These are phyloP conservation scores for Thereva nobilitata DNA, from an alignment of 2,888 invertebrate species.

Conservation along the genomic window DNA sequence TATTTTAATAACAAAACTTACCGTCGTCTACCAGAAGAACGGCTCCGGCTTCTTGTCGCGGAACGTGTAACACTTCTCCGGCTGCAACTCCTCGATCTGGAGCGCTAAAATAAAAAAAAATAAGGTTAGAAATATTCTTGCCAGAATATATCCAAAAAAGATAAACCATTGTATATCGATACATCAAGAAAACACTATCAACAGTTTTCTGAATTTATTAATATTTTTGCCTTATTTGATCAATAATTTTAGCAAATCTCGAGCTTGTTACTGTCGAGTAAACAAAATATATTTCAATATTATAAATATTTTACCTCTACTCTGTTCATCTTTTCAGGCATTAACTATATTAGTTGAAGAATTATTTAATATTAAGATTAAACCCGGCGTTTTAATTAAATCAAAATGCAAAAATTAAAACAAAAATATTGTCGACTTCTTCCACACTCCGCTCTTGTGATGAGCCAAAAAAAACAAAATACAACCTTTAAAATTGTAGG, in stretches of 20 bases:
- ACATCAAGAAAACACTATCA: no score
- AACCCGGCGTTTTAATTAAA: conserved; percentile 25
- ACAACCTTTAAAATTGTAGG: no score
- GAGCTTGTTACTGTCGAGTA: not conserved
- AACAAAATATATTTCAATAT: not conserved
- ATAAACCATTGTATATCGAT: no score
- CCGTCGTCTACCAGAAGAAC: conserved; percentile 11
- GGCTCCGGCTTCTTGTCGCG: not conserved
- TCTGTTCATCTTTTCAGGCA: conserved; percentile 48
- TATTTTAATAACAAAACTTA: conserved; percentile 7
- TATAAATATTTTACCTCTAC: conserved; percentile 49
- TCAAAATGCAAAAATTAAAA: not conserved
- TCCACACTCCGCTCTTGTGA: no score
- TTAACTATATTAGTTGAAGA: conserved; percentile 9
- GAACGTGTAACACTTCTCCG: conserved; percentile 13
- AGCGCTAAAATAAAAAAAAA: conserved; percentile 31
- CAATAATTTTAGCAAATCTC: conserved; percentile 8
- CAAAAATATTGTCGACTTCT: no score
- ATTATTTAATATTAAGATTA: not conserved
- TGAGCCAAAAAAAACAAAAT: no score
- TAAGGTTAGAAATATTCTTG: no score
- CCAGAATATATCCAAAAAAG: no score
- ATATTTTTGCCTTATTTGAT: conserved; percentile 9
- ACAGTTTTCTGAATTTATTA: no score
- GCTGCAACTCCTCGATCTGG: conserved; percentile 42